Evolutionary conservation across 2,797 vertebrate species (phyloP).

Genomic region (Poliocrania exsul): DNA sequence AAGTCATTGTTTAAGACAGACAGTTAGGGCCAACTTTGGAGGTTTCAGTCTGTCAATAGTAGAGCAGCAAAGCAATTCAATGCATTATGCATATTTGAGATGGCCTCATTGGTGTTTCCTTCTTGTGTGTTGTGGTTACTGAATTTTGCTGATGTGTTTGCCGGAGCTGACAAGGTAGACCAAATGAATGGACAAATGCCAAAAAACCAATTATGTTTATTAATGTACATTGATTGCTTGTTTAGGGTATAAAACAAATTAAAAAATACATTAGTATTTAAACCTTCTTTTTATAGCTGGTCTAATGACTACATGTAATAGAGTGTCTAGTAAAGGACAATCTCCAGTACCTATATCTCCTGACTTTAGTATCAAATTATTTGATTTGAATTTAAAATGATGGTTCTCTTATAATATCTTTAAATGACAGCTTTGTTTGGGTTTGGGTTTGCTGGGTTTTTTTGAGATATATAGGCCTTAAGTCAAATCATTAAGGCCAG

Average conservation of each 20-base stretch:
- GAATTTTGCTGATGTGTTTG: slow-evolving; percentile 69
- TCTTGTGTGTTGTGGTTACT: slow-evolving; percentile 66
- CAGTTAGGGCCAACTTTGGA: slow-evolving; percentile 63
- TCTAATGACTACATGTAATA: slow-evolving; percentile 73
- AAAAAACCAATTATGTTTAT: slow-evolving; percentile 90
- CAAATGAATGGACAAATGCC: slow-evolving; percentile 84
- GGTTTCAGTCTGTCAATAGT: slow-evolving; percentile 67
- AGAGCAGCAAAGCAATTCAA: slow-evolving; percentile 75
- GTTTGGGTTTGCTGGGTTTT: background rate
- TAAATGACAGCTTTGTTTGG: slow-evolving; percentile 32
- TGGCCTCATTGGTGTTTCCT: slow-evolving; percentile 47
- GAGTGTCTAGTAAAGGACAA: slow-evolving; percentile 70
- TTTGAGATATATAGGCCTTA: slow-evolving; percentile 8
- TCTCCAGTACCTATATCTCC: slow-evolving; percentile 65
- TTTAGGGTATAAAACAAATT: slow-evolving; percentile 89
- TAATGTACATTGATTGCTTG: slow-evolving; percentile 91
- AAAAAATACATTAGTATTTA: slow-evolving; percentile 83
- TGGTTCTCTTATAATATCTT: slow-evolving; percentile 62
- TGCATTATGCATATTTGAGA: slow-evolving; percentile 75
- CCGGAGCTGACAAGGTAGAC: slow-evolving; percentile 75
- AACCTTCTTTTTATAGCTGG: slow-evolving; percentile 73
- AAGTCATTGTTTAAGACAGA: slow-evolving; percentile 44
- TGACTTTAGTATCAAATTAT: slow-evolving; percentile 64
- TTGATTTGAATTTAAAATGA: slow-evolving; percentile 69
- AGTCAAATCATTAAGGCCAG: background rate